These are phyloP conservation scores for Acromyrmex echinatior DNA, from an alignment of 1,140 invertebrate genomes.

Conservation along the genomic window DNA sequence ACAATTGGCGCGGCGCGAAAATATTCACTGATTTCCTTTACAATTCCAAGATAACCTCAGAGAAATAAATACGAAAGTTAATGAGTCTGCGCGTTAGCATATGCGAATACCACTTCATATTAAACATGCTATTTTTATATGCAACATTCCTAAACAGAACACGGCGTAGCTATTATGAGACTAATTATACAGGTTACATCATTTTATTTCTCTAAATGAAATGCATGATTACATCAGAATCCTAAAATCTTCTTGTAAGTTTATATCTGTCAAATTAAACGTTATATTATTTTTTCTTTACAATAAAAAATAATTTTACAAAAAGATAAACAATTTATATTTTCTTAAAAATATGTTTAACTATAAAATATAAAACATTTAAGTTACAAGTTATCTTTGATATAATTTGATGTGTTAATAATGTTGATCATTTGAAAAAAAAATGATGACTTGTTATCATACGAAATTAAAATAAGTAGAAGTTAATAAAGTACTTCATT, in stretches of 20 bases:
- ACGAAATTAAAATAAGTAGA: background rate
- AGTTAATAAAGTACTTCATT: background rate
- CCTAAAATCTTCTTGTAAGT: background rate
- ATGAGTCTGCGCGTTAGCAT: slow-evolving; percentile 14
- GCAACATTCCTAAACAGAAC: slow-evolving; percentile 33
- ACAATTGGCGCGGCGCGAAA: slow-evolving; percentile 38
- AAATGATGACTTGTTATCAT: background rate
- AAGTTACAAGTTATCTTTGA: background rate
- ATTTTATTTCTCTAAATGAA: slow-evolving; percentile 22
- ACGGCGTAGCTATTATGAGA: background rate
- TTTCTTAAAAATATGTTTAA: background rate
- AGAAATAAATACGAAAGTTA: slow-evolving; percentile 55
- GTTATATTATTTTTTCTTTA: background rate
- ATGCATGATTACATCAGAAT: slow-evolving; percentile 10
- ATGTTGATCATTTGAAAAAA: background rate
- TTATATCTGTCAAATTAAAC: background rate
- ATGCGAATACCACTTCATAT: background rate
- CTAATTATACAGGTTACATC: background rate
- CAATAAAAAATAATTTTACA: background rate
- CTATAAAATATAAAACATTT: background rate
- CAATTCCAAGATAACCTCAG: slow-evolving; percentile 6
- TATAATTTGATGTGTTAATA: background rate
- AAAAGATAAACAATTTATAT: background rate
- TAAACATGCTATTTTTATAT: background rate
- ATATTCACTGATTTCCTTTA: slow-evolving; percentile 33